Evolutionary conservation across 2,888 invertebrate genomes (phyloP), one percentile per base, ranked within the genome.

Genomic region (Lasioglossum marginatum): DNA sequence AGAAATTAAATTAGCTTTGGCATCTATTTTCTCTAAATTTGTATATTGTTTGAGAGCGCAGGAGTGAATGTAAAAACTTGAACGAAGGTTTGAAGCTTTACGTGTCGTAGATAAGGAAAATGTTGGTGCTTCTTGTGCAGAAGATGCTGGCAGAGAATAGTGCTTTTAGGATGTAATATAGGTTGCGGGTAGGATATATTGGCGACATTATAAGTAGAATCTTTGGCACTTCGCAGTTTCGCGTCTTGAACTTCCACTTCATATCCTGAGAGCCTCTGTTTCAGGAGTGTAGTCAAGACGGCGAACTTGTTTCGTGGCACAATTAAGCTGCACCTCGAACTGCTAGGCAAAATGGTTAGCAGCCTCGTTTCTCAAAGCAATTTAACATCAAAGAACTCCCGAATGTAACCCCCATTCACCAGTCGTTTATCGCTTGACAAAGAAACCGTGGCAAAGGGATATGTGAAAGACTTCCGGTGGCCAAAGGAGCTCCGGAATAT

Each of bases 351-450:
- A 80, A 85, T 57, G 74, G 81, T 86, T 86, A 70, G 73, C 76
- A 81, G 86, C 81, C 76, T 70, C 81, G 81, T 81, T 86, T 75
- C 70, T 71, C 77, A 66, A 48, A 78, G 86, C 78, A 86, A 86
- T 86, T 86, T 79, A 77, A 79, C 81, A 77, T 86, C 86, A 86
- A 86, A 81, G 86, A 81, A 86, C 52, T 74, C 70, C 78, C 23
- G 60, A 81, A 77, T 75, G 48, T 75, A 66, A 60, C 45, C 37
- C 37, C 19, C 45, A 72, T 23, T 63, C 45, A 27, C 52, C 57
- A 75, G 60, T 63, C 80, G 70, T 77, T 80, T 81, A 43, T 81
- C 75, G 71, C 2, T 23, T 40, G 71, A 75, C 66, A 78, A 81
- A 84, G 84, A 70, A 81, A 27, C 23, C 45, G 23, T 19, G 16